A percentile compares a stretch with the other conserved stretches of the same genome.
These are phyloP conservation scores for Chrysotoxum bicinctum DNA, from an alignment of 2,888 invertebrate genomes.

Conservation along the genomic window DNA sequence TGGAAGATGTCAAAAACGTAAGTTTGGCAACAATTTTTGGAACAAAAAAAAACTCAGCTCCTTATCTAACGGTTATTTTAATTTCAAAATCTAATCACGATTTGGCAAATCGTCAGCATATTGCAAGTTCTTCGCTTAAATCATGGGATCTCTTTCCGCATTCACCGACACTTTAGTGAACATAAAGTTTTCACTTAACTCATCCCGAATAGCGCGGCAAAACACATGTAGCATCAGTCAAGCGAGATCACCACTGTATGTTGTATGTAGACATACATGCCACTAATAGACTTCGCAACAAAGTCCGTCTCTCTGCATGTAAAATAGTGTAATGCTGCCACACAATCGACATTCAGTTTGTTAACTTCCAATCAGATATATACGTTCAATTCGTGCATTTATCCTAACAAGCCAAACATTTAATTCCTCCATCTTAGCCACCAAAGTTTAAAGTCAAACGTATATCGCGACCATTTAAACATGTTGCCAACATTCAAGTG, in stretches of 20 bases:
- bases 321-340: conserved; percentile 32
- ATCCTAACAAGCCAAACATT: conserved; percentile 65
- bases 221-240: conserved; percentile 66
- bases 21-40: too few species aligned
- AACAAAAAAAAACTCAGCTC: too few species aligned
- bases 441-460: conserved; percentile 35
- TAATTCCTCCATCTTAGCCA: conserved; percentile 45
- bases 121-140: background rate
- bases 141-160: background rate
- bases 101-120: background rate
- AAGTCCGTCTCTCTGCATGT: conserved; percentile 33
- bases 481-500: conserved; percentile 65
- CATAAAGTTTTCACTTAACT: conserved; percentile 41
- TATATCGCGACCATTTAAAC: conserved; percentile 49
- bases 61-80: background rate
- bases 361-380: conserved; percentile 23
- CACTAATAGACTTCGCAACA: conserved; percentile 68
- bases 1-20: too few species aligned
- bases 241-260: conserved; percentile 5
- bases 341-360: conserved; percentile 45
- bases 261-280: background rate
- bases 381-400: conserved; percentile 4
- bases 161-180: conserved; percentile 1
- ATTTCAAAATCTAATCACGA: background rate
- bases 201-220: conserved; percentile 38